phyloP scores from a whole-genome alignment of 2,113 vertebrate genomes.

The Leptobrachium leishanense region DNA sequence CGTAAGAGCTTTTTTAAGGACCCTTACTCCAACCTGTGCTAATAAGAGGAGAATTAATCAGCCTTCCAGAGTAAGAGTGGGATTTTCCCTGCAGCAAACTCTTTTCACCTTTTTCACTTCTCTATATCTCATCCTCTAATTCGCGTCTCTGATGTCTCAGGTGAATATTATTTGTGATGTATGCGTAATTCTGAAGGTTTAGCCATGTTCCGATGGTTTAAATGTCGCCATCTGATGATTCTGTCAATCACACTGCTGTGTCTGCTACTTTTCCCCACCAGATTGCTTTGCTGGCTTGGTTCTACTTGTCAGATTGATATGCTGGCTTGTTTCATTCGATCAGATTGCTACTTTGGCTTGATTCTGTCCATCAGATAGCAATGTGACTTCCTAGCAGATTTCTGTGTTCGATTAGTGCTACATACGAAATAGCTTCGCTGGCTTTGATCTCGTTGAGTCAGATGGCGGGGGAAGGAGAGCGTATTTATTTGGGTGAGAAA shows the following conservation, averaged over 20 bases:
- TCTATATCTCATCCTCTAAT: no score
- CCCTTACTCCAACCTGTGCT: no score
- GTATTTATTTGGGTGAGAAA: not conserved
- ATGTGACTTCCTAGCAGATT: constrained; percentile 22
- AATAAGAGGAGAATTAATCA: no score
- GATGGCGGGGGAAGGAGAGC: constrained; percentile 28
- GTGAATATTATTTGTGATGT: not conserved
- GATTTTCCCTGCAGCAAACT: no score
- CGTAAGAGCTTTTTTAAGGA: no score
- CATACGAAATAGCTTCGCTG: constrained; percentile 26
- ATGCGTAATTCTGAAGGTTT: not conserved
- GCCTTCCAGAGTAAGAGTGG: no score
- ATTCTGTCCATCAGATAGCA: constrained; percentile 13
- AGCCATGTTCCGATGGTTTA: not conserved
- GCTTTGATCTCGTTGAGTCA: constrained; percentile 20
- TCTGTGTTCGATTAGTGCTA: constrained; percentile 21
- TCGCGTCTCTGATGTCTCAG: not conserved
- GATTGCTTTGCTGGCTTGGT: constrained; percentile 32
- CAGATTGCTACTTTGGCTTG: constrained; percentile 38
- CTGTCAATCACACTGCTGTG: constrained; percentile 21
- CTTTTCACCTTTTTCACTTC: no score
- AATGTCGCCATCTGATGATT: constrained; percentile 16
- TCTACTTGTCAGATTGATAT: constrained; percentile 31
- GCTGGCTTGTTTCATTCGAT: constrained; percentile 28
- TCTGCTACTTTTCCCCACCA: constrained; percentile 16